A percentile compares a stretch with the other conserved stretches of the same genome.
phyloP scores from a whole-genome alignment of 1,140 invertebrate species.

The Ectropis grisescens region DNA sequence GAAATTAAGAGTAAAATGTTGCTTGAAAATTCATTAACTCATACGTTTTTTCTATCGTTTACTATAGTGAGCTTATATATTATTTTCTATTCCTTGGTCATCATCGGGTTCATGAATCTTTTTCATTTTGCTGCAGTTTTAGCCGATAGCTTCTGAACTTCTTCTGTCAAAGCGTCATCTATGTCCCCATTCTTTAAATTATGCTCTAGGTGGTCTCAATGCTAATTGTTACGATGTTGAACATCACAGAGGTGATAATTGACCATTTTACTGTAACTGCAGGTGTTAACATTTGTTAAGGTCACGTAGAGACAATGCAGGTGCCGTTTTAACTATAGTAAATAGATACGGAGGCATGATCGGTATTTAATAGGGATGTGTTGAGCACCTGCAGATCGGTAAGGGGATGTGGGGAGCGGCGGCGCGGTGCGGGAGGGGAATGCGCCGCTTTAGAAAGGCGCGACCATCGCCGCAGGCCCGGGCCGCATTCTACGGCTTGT shows the following conservation, averaged over 20 bases:
- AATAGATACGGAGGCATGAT: constrained; percentile 62
- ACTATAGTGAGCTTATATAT: no score
- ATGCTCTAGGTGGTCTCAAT: no score
- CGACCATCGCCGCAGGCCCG: constrained; percentile 64
- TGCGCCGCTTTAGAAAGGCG: constrained; percentile 68
- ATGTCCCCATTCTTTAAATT: no score
- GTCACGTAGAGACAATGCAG: constrained; percentile 56
- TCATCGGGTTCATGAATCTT: no score
- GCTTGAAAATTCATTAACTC: no score
- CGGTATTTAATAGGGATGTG: constrained; percentile 67
- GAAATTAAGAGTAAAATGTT: no score
- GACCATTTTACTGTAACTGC: constrained; percentile 29
- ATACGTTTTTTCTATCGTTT: no score
- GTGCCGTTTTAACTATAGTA: constrained; percentile 55
- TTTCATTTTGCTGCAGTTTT: no score
- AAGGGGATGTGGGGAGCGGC: constrained; percentile 38
- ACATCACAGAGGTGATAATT: constrained; percentile 15
- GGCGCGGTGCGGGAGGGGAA: constrained; percentile 28
- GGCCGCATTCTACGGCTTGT: constrained; percentile 68
- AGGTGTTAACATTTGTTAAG: constrained; percentile 44
- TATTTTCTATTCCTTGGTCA: no score
- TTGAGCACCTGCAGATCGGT: constrained; percentile 52
- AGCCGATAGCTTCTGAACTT: no score
- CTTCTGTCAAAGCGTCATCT: no score
- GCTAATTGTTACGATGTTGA: constrained; percentile 20